Conservation (phyloP, 2,113 vertebrate genomes). For the Nibea albiflora region DNA sequence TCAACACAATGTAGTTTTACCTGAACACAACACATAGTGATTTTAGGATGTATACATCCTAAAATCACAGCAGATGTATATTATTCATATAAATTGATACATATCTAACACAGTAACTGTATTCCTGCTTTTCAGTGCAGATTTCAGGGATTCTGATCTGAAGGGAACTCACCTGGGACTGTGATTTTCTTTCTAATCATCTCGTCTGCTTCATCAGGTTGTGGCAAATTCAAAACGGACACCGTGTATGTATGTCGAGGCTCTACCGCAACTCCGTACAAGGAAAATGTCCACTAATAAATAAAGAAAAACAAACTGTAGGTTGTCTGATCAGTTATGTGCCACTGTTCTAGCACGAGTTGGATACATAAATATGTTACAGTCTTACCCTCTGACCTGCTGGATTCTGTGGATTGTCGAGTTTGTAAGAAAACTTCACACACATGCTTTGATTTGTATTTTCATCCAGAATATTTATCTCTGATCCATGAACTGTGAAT, state of each 20-base stretch:
- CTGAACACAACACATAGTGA: neutral
- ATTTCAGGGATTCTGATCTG: neutral
- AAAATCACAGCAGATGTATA: neutral
- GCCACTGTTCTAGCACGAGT: neutral
- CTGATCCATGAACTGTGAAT: slow-evolving; percentile 34
- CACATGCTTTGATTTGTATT: slow-evolving; percentile 71
- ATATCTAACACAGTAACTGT: neutral
- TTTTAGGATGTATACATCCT: too few relatives aligned
- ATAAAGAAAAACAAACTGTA: neutral
- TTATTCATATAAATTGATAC: neutral
- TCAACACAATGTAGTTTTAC: neutral
- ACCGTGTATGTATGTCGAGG: slow-evolving; percentile 68
- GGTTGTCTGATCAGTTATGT: neutral
- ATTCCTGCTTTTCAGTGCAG: neutral
- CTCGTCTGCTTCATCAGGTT: slow-evolving; percentile 22
- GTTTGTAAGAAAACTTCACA: slow-evolving; percentile 67
- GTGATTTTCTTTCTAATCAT: slow-evolving; percentile 21
- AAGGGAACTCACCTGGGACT: slow-evolving; percentile 72
- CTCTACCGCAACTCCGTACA: slow-evolving; percentile 67
- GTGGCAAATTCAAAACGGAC: slow-evolving; percentile 78
- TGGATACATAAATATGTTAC: neutral
- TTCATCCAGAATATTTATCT: slow-evolving; percentile 72
- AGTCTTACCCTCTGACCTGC: slow-evolving; percentile 26
- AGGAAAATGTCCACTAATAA: slow-evolving; percentile 79
- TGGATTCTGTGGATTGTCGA: neutral